phyloP scores from a whole-genome alignment of 2,797 vertebrate species.

The Melanotaenia pygmaea region DNA sequence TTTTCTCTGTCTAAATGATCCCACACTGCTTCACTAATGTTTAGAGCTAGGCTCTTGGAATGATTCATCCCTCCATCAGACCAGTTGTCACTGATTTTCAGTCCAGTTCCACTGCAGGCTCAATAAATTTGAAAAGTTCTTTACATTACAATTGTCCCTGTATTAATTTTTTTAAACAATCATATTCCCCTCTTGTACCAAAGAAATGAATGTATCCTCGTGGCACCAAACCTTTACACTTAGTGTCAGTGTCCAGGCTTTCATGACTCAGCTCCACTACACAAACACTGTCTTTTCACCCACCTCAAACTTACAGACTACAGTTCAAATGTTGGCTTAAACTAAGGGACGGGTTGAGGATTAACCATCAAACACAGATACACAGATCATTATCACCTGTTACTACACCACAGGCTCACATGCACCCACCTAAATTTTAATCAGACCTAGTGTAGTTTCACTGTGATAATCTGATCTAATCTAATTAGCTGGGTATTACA shows the following conservation, averaged over 20 bases:
- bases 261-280: background rate
- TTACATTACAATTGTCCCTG: no score
- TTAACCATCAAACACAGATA: slow-evolving; percentile 16
- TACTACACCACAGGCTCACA: background rate
- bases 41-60: background rate
- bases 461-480: background rate
- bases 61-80: background rate
- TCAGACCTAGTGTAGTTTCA: background rate
- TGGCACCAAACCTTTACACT: background rate
- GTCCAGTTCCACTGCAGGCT: background rate
- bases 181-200: background rate
- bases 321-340: slow-evolving; percentile 6
- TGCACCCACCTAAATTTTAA: background rate
- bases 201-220: background rate
- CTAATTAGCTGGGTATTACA: no score
- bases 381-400: background rate
- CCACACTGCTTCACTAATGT: no score
- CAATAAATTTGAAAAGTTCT: no score
- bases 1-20: no score
- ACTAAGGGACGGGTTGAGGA: slow-evolving; percentile 38
- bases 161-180: background rate
- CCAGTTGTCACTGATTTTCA: background rate
- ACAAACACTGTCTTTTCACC: background rate
- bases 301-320: slow-evolving; percentile 18
- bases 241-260: background rate